Evolutionary conservation across 2,888 invertebrate species (phyloP).

Genomic region (Calliphora vomitoria): DNA sequence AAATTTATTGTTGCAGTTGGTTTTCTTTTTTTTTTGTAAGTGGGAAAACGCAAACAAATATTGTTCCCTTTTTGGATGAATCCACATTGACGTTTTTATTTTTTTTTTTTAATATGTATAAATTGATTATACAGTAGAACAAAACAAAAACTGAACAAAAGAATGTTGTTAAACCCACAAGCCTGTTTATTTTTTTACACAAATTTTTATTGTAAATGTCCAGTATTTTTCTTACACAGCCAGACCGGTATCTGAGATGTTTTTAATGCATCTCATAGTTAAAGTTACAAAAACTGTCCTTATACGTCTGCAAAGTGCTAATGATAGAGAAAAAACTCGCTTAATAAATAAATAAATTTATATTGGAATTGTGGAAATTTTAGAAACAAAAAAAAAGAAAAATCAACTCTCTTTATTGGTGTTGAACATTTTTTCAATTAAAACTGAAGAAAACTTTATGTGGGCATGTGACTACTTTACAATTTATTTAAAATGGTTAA

Average conservation of each 20-base stretch:
- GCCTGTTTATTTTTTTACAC: slow-evolving; percentile 60
- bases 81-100: neutral
- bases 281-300: slow-evolving; percentile 37
- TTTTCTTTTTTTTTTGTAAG: neutral
- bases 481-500: slow-evolving; percentile 33
- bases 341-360: slow-evolving; percentile 6
- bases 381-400: neutral
- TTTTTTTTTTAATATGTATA: neutral
- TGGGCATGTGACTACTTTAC: slow-evolving; percentile 19
- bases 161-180: slow-evolving; percentile 64
- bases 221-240: neutral
- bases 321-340: slow-evolving; percentile 3
- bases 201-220: slow-evolving; percentile 15
- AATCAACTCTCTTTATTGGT: slow-evolving; percentile 19
- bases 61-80: slow-evolving; percentile 54
- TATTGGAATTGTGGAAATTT: neutral
- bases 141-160: slow-evolving; percentile 48
- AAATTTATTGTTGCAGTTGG: too few relatives aligned
- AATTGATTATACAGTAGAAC: slow-evolving; percentile 15
- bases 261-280: slow-evolving; percentile 15
- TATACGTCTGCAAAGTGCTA: slow-evolving; percentile 40
- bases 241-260: slow-evolving; percentile 42
- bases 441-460: slow-evolving; percentile 25
- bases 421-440: slow-evolving; percentile 24
- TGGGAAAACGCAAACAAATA: neutral